phyloP scores from a whole-genome alignment of 2,888 invertebrate species.

The Perizoma affinitatum region DNA sequence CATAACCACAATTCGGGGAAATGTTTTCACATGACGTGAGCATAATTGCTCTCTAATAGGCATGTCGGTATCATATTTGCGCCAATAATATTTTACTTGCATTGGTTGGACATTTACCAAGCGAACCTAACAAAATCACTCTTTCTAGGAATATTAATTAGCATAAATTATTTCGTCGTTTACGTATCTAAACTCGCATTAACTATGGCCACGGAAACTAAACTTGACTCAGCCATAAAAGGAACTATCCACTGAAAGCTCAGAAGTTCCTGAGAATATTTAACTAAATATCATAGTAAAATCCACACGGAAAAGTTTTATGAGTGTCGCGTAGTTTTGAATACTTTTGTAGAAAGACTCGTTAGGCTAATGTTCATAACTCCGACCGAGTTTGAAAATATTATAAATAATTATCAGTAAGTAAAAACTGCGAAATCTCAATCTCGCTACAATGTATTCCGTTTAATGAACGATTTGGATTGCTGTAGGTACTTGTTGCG shows the following conservation, averaged over 20 bases:
- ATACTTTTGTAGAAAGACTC: slow-evolving; percentile 40
- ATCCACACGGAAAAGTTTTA: slow-evolving; percentile 30
- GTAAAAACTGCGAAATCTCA: no score
- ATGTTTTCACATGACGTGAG: slow-evolving; percentile 11
- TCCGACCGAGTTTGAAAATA: slow-evolving; percentile 11
- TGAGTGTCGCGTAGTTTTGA: slow-evolving; percentile 37
- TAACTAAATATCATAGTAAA: slow-evolving; percentile 7
- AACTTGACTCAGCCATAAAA: neutral
- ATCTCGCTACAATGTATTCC: no score
- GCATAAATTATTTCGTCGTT: no score
- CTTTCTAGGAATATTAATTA: no score
- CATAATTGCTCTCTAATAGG: slow-evolving; percentile 6
- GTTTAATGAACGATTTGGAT: no score
- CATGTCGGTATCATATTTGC: slow-evolving; percentile 11
- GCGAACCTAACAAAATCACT: no score
- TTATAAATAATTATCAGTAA: slow-evolving; percentile 6
- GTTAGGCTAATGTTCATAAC: slow-evolving; percentile 38
- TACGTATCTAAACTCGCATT: no score
- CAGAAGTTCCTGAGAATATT: neutral
- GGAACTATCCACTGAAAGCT: no score
- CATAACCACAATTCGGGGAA: no score
- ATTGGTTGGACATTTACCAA: slow-evolving; percentile 1
- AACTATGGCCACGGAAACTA: no score
- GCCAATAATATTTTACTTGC: slow-evolving; percentile 10
- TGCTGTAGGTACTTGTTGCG: no score